Evolutionary conservation across 2,797 vertebrate genomes (phyloP), one percentile per base, ranked within the genome.

Genomic region (Silurus lanzhouensis): DNA sequence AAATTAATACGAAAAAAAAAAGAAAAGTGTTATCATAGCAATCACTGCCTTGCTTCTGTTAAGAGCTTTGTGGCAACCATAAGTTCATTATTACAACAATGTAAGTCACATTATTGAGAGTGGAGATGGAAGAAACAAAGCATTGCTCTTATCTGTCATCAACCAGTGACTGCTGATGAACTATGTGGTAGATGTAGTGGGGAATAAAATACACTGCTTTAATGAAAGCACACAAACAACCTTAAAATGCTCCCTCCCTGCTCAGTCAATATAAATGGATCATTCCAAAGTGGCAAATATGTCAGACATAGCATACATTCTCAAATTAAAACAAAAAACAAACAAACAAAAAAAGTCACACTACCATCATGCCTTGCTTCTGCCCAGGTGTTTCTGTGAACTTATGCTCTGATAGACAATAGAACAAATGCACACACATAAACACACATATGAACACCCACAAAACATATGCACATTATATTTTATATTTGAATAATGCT

Each of bases 21-120:
- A 48, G 6, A 19, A 58, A 76, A 86, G 80, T 83, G 2, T 85
- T 67, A 64, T 82, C 83, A 79, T 88, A 85, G 84, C 77, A 64
- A 83, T 87, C 85, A 90, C 89, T 90, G 89, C 87, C 89, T 88
- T 85, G 64, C 85, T 88, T 87, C 68, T 61, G 72, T 66, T 84
- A 80, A 64, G 82, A 87, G 83, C 84, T 81, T 64, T 86, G 82
- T 84, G 84, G 86, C 74, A 81, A 77, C 48, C 81, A 58, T 81
- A 68, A 22, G 27, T 81, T 83, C 74, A 82, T 84, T 83, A 67
- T 81, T 80, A 72, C 74, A 86, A 75, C 78, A 66, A 79, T 80
- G 71, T 71, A 78, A 70, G 68, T 83, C 77, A 76, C 78, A 82
- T 71, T 38, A 82, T 46, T 27, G 66, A 71, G 84, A 64, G 14